phyloP scores from a whole-genome alignment of 2,888 invertebrate genomes.

The Pollenia amentaria region DNA sequence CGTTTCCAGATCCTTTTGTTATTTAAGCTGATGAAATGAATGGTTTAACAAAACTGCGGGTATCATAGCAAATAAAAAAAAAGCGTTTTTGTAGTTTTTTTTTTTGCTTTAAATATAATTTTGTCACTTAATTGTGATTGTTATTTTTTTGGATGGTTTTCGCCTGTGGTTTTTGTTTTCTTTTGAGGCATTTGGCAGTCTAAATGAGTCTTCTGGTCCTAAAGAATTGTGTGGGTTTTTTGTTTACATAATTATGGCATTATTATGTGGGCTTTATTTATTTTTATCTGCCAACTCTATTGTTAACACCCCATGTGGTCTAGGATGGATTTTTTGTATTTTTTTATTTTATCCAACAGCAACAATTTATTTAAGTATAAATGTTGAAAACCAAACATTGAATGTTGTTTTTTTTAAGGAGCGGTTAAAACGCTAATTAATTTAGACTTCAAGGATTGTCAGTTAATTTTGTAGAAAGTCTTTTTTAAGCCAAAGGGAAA shows the following conservation, averaged over 20 bases:
- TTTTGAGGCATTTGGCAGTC: constrained; percentile 21
- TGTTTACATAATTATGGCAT: constrained; percentile 74
- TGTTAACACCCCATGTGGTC: constrained; percentile 68
- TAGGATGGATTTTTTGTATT: constrained; percentile 32
- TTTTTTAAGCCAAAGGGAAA: not conserved
- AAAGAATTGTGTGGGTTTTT: constrained; percentile 70
- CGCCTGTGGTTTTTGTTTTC: constrained; percentile 59
- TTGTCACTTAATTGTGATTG: constrained; percentile 73
- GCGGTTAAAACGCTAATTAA: constrained; percentile 60
- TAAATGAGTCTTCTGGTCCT: constrained; percentile 29
- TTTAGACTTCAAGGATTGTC: constrained; percentile 39
- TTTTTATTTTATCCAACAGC: not conserved
- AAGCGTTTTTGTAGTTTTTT: constrained; percentile 45
- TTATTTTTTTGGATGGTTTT: constrained; percentile 56
- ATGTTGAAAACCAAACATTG: constrained; percentile 35
- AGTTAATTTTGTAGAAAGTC: not conserved
- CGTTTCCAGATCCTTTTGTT: constrained; percentile 52
- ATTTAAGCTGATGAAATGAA: not conserved
- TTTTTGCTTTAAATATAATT: constrained; percentile 38
- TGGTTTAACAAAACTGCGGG: constrained; percentile 55
- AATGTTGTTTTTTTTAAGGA: constrained; percentile 15
- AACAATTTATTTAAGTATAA: constrained; percentile 8
- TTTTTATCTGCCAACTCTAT: constrained; percentile 39
- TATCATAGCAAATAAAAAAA: constrained; percentile 43
- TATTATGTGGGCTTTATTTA: constrained; percentile 71